phyloP scores from a whole-genome alignment of 2,113 vertebrate genomes.

The Apodemus speciosus region DNA sequence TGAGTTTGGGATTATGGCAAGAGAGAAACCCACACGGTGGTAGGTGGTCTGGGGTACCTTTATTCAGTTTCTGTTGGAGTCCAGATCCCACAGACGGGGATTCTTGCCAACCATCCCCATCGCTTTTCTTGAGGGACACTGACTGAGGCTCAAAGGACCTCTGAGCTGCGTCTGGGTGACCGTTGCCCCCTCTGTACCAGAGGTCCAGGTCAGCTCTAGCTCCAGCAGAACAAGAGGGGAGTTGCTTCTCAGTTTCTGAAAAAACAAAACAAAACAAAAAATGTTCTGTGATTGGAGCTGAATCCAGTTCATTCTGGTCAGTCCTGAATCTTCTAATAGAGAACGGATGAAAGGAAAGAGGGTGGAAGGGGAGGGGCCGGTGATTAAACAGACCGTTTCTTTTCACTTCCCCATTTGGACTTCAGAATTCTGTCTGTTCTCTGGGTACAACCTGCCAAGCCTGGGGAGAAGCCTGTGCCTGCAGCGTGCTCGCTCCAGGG shows the following conservation, averaged over 20 bases:
- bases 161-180: not conserved
- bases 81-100: not conserved
- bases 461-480: not conserved
- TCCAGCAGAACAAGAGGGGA: not conserved
- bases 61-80: not conserved
- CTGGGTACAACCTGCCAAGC: not conserved
- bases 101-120: no score
- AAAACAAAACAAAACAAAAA: no score
- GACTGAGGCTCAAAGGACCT: not conserved
- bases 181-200: not conserved
- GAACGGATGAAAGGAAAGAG: constrained; percentile 21
- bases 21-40: not conserved
- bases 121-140: not conserved
- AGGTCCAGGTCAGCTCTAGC: not conserved
- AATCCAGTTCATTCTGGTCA: constrained; percentile 43
- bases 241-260: not conserved
- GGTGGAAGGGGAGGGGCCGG: constrained; percentile 66
- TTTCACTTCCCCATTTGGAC: constrained; percentile 73
- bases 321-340: constrained; percentile 25
- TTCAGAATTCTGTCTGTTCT: constrained; percentile 1
- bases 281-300: not conserved
- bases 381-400: constrained; percentile 50
- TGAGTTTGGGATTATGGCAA: not conserved
- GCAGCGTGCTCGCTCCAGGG: not conserved
- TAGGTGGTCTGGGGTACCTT: not conserved